Percentiles rank a stretch among this genome's conserved stretches.
Conservation (phyloP, 2,888 invertebrate genomes). For the Sabatieria punctata region DNA sequence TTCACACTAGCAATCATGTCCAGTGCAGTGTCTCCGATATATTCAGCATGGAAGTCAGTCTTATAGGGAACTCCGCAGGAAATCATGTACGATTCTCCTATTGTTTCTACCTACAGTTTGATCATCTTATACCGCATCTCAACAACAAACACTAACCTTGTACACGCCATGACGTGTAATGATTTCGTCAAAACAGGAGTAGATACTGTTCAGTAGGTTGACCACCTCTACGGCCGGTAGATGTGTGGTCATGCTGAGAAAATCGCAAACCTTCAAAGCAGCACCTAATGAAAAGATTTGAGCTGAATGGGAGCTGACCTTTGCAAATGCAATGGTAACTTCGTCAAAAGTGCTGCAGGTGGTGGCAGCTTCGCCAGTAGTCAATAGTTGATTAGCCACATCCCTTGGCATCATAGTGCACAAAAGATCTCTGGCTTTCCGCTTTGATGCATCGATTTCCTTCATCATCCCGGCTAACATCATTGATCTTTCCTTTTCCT, state of each 20-base stretch:
- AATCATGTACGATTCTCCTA: conserved; percentile 21
- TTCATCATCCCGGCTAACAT: conserved; percentile 88
- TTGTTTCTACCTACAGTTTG: conserved; percentile 16
- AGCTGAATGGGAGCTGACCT: conserved; percentile 43
- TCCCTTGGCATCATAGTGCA: conserved; percentile 99
- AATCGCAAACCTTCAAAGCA: conserved; percentile 33
- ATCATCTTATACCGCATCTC: neutral
- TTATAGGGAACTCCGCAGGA: conserved; percentile 18
- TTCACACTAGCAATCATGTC: conserved; percentile 16
- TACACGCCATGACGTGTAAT: conserved; percentile 83
- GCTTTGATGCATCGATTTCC: conserved; percentile 87
- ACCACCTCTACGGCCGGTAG: conserved; percentile 95
- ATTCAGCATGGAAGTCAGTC: conserved; percentile 13
- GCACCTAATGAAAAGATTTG: neutral
- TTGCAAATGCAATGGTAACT: conserved; percentile 87
- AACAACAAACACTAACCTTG: conserved; percentile 54
- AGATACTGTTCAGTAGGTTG: conserved; percentile 61
- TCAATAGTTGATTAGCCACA: conserved; percentile 75
- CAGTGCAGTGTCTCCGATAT: conserved; percentile 17
- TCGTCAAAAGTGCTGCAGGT: conserved; percentile 69
- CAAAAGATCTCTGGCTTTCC: conserved; percentile 74
- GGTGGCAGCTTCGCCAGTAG: conserved; percentile 31
- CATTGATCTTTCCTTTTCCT: conserved; percentile 87
- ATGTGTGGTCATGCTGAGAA: conserved; percentile 84
- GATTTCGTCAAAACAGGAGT: conserved; percentile 57